A percentile compares a stretch with the other conserved stretches of the same genome.
Evolutionary conservation across 2,797 vertebrate species (phyloP).

Genomic region (Lycodopsis pacificus): DNA sequence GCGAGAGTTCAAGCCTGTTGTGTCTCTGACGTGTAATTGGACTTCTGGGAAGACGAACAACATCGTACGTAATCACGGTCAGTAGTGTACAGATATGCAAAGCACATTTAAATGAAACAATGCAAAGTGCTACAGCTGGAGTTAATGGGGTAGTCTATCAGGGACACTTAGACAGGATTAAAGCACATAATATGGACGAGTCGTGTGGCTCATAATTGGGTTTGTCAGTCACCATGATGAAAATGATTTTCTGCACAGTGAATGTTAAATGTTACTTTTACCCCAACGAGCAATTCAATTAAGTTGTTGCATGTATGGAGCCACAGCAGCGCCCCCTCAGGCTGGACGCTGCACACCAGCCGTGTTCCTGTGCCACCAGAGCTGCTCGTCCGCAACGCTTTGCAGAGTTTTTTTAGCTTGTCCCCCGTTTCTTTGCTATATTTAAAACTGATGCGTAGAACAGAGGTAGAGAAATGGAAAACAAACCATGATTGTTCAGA

Average conservation of each 20-base stretch:
- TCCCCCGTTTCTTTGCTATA: background rate
- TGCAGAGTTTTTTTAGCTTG: background rate
- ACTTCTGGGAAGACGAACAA: slow-evolving; percentile 57
- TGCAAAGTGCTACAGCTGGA: slow-evolving; percentile 45
- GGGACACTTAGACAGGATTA: slow-evolving; percentile 40
- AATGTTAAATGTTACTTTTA: background rate
- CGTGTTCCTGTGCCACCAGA: background rate
- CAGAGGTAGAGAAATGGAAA: background rate
- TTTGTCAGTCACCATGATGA: background rate
- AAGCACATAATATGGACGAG: slow-evolving; percentile 28
- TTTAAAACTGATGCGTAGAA: slow-evolving; percentile 9
- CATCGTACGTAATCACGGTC: slow-evolving; percentile 45
- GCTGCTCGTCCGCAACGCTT: background rate
- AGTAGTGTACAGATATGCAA: slow-evolving; percentile 49
- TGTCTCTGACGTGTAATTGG: slow-evolving; percentile 54
- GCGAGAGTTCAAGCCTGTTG: slow-evolving; percentile 48
- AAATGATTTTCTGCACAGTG: background rate
- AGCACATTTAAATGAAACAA: slow-evolving; percentile 51
- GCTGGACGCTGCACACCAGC: background rate
- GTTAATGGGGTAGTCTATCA: slow-evolving; percentile 40
- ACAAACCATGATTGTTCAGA: background rate
- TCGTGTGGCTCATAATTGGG: slow-evolving; percentile 7
- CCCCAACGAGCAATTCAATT: background rate
- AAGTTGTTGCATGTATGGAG: background rate
- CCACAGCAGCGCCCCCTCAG: background rate